Percentiles rank a stretch among this genome's conserved stretches.
Evolutionary conservation across 1,140 invertebrate genomes (phyloP).

Genomic region (Drosophila varians): DNA sequence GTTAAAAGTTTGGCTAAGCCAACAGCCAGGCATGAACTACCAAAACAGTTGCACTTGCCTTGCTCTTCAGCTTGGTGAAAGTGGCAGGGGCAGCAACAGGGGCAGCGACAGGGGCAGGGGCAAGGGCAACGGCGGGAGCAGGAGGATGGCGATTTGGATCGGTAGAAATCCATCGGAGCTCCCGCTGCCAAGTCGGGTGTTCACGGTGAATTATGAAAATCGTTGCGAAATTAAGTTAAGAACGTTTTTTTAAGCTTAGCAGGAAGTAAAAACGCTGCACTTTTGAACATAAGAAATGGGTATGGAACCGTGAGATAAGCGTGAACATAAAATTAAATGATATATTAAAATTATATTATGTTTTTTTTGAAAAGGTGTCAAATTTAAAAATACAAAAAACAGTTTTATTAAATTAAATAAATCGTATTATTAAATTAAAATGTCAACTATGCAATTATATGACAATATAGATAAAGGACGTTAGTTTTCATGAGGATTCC

Average conservation of each 20-base stretch:
- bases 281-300: constrained; percentile 13
- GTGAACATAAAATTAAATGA: constrained; percentile 5
- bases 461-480: too few relatives aligned
- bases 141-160: not conserved
- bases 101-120: not conserved
- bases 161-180: constrained; percentile 43
- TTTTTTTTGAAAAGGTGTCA: not conserved
- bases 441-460: too few relatives aligned
- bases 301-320: constrained; percentile 25
- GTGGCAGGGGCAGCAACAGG: too few relatives aligned
- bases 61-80: not conserved
- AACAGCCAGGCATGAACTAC: constrained; percentile 51
- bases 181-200: constrained; percentile 46
- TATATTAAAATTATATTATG: too few relatives aligned
- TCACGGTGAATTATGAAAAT: constrained; percentile 83
- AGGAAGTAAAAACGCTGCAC: constrained; percentile 40
- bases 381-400: not conserved
- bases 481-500: too few relatives aligned
- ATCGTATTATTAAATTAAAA: too few relatives aligned
- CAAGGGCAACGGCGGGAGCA: too few relatives aligned
- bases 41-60: constrained; percentile 74
- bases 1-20: constrained; percentile 34
- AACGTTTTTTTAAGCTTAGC: constrained; percentile 43
- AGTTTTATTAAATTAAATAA: too few relatives aligned
- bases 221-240: constrained; percentile 83